phyloP scores from a whole-genome alignment of 1,140 invertebrate genomes.

The Probaryconus sp. region DNA sequence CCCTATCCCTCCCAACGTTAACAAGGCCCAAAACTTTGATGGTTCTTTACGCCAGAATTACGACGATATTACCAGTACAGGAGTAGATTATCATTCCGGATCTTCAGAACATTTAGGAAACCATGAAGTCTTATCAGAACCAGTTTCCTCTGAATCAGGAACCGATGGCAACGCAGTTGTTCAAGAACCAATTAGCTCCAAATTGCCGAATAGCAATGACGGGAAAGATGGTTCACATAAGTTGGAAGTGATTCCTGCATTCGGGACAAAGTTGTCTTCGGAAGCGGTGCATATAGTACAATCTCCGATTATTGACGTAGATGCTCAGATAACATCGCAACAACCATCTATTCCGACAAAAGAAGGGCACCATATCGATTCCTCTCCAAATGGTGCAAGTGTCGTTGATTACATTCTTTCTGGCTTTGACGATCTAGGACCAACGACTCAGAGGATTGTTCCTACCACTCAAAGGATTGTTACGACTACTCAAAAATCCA shows the following conservation, averaged over 20 bases:
- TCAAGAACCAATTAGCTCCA: conserved; percentile 14
- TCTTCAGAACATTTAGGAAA: conserved; percentile 51
- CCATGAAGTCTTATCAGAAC: conserved; percentile 38
- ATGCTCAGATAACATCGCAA: not conserved
- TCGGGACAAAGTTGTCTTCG: conserved; percentile 38
- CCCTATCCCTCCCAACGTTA: conserved; percentile 65
- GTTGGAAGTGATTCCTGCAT: conserved; percentile 39
- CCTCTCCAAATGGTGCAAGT: conserved; percentile 31
- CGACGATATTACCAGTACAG: conserved; percentile 10
- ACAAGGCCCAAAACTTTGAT: conserved; percentile 36
- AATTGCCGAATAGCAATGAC: conserved; percentile 1
- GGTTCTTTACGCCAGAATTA: conserved; percentile 51
- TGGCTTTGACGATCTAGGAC: conserved; percentile 24
- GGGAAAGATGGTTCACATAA: conserved; percentile 10
- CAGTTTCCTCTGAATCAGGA: conserved; percentile 41
- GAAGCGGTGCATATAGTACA: conserved; percentile 62
- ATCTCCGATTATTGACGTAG: conserved; percentile 65
- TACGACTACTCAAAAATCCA: conserved; percentile 3
- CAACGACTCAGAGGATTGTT: conserved; percentile 14
- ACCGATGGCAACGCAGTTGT: conserved; percentile 34
- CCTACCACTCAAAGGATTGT: conserved; percentile 9
- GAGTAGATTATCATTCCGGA: conserved; percentile 41
- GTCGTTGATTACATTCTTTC: conserved; percentile 65
- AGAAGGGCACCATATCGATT: conserved; percentile 20
- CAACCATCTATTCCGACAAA: conserved; percentile 8